Conservation (phyloP, 2,113 vertebrate species). For the Leucopsar rothschildi region DNA sequence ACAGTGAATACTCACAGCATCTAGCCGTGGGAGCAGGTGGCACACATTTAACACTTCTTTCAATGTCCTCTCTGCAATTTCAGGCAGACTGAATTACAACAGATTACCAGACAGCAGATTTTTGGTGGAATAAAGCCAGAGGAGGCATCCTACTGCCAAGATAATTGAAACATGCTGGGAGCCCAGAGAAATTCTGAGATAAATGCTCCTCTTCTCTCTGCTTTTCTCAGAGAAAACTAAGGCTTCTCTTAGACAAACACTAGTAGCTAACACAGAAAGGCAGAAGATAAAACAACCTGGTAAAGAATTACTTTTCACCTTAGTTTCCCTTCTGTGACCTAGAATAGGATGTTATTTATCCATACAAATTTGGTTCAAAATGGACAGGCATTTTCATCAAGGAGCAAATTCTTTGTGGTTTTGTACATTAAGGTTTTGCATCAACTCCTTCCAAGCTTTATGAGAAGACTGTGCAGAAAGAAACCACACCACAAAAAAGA, state of each 20-base stretch:
- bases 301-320: not conserved
- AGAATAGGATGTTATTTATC: not conserved
- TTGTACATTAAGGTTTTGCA: not conserved
- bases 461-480: not conserved
- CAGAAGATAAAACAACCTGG: not conserved
- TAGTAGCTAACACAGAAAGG: not conserved
- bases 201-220: not conserved
- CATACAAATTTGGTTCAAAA: not conserved
- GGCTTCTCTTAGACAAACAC: not conserved
- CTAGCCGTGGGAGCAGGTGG: not conserved
- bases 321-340: not conserved
- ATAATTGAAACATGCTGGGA: conserved; percentile 12
- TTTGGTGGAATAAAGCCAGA: conserved; percentile 32
- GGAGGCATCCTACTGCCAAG: conserved; percentile 9
- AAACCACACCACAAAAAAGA: not conserved
- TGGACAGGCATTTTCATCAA: not conserved
- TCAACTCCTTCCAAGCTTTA: not conserved
- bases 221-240: not conserved
- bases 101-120: conserved; percentile 23
- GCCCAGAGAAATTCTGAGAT: not conserved
- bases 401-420: not conserved
- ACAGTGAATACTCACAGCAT: not conserved
- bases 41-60: not conserved
- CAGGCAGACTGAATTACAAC: conserved; percentile 19
- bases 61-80: not conserved